Evolutionary conservation across 2,797 vertebrate species (phyloP).

Genomic region (Rhinichthys osculus): DNA sequence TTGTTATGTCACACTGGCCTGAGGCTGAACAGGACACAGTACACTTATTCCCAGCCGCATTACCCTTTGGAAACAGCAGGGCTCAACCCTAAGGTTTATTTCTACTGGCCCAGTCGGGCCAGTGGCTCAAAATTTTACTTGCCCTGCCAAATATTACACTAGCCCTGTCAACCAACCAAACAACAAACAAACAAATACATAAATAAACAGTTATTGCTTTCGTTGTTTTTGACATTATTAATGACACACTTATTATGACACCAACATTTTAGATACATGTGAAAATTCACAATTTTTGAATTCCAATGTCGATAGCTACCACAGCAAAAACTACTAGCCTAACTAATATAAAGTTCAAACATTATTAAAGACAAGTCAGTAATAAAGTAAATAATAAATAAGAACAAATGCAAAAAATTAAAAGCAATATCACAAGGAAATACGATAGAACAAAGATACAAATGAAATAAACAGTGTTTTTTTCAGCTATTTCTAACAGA

Average conservation of each 20-base stretch:
- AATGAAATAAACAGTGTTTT: too few relatives aligned
- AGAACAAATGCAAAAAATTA: too few relatives aligned
- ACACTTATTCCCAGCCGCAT: not conserved
- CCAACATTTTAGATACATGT: too few relatives aligned
- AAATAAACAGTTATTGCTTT: too few relatives aligned
- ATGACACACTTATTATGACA: too few relatives aligned
- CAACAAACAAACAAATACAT: not conserved
- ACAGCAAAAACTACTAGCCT: not conserved
- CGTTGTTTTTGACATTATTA: too few relatives aligned
- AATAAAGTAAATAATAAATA: too few relatives aligned
- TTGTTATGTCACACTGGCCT: slow-evolving; percentile 60
- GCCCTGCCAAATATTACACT: not conserved
- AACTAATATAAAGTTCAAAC: not conserved
- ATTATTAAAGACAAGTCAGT: not conserved
- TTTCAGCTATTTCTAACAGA: not conserved
- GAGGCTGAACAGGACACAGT: slow-evolving; percentile 32
- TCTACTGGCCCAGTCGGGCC: too few relatives aligned
- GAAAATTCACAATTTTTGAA: not conserved
- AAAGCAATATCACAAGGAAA: not conserved
- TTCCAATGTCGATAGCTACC: not conserved
- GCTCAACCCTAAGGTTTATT: not conserved
- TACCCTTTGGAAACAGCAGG: slow-evolving; percentile 8
- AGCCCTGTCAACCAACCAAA: not conserved
- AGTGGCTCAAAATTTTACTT: not conserved
- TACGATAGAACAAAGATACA: not conserved